Conservation (phyloP, 2,113 vertebrate species). For the Macquaria australasica region DNA sequence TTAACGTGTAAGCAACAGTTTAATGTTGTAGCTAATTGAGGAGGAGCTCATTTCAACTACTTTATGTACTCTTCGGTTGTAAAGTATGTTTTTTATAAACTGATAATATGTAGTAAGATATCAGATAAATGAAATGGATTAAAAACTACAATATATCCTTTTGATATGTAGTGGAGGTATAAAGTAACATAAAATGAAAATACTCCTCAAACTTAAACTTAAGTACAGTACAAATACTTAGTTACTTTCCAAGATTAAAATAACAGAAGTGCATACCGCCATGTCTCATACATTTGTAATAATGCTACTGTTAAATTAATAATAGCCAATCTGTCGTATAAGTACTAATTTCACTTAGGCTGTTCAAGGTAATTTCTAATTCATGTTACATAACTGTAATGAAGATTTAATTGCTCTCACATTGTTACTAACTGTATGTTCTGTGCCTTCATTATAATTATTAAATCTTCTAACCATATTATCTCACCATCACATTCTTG, state of each 20-base stretch:
- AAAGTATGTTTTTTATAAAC: no score
- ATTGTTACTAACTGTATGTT: constrained; percentile 3
- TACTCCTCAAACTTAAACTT: not conserved
- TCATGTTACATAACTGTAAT: constrained; percentile 24
- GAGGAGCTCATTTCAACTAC: no score
- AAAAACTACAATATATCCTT: not conserved
- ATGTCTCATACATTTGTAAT: not conserved
- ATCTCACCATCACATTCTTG: not conserved
- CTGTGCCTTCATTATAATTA: not conserved
- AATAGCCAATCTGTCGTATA: not conserved
- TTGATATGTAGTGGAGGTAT: not conserved
- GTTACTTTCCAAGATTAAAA: not conserved
- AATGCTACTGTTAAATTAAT: not conserved
- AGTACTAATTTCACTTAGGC: constrained; percentile 6
- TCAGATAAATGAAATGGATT: not conserved
- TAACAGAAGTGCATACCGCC: not conserved
- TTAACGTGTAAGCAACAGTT: no score
- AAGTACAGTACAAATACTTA: no score
- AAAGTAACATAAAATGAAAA: not conserved
- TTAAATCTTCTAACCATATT: not conserved
- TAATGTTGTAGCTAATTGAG: no score
- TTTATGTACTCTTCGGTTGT: no score
- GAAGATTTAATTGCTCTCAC: constrained; percentile 27
- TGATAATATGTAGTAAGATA: not conserved
- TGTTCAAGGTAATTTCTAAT: constrained; percentile 20